Percentiles rank a stretch among this genome's conserved stretches.
Evolutionary conservation across 2,888 invertebrate species (phyloP).

Genomic region (Fragum whitleyi): DNA sequence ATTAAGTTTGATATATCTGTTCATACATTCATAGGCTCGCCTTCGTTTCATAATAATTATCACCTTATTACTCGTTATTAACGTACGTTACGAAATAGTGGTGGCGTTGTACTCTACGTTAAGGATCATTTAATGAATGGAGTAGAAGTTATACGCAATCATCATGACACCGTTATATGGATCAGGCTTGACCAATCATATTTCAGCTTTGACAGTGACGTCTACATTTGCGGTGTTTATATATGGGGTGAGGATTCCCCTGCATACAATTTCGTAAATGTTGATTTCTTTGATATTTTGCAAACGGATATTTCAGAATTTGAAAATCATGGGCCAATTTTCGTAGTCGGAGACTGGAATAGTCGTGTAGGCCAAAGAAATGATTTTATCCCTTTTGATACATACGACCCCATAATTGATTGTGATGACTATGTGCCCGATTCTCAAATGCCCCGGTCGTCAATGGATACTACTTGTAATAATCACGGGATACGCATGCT

Average conservation of each 20-base stretch:
- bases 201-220: conserved; percentile 39
- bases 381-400: conserved; percentile 21
- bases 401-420: not conserved
- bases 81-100: conserved; percentile 41
- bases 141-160: conserved; percentile 37
- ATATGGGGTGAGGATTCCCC: conserved; percentile 48
- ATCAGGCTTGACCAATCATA: conserved; percentile 34
- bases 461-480: conserved; percentile 1
- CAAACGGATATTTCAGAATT: conserved; percentile 36
- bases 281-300: conserved; percentile 37
- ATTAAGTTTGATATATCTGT: conserved; percentile 38
- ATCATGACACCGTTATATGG: conserved; percentile 45
- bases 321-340: not conserved
- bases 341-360: conserved; percentile 14
- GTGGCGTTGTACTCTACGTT: conserved; percentile 33
- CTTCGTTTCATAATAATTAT: too few species aligned
- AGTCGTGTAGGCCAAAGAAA: conserved; percentile 8
- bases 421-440: conserved; percentile 17
- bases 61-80: too few species aligned
- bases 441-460: not conserved
- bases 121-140: conserved; percentile 33
- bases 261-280: conserved; percentile 33
- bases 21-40: too few species aligned
- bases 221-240: conserved; percentile 44
- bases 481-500: not conserved